A percentile compares a stretch with the other conserved stretches of the same genome.
Conservation (phyloP, 2,888 invertebrate genomes). For the Dendrolimus houi region DNA sequence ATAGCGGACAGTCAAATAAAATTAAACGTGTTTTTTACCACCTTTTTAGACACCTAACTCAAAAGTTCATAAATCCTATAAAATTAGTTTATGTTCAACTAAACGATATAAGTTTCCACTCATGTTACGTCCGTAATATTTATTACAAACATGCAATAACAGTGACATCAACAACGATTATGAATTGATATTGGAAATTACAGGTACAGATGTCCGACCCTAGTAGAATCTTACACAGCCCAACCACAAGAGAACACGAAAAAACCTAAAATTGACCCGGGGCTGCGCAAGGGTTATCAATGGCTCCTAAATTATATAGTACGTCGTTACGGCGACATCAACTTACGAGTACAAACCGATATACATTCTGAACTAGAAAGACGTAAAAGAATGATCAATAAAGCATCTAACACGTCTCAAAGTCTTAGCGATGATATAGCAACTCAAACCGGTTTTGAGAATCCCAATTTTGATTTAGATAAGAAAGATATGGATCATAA, state of each 20-base stretch:
- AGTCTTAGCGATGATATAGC: conserved; percentile 60
- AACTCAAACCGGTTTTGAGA: conserved; percentile 66
- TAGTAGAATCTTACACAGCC: conserved; percentile 85
- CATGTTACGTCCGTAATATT: too few species aligned
- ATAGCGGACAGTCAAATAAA: too few species aligned
- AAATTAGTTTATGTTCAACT: too few species aligned
- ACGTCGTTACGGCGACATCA: conserved; percentile 78
- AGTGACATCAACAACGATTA: too few species aligned
- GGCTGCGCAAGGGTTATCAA: conserved; percentile 80
- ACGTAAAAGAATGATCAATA: conserved; percentile 51
- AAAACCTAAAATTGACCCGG: conserved; percentile 78
- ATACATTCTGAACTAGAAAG: conserved; percentile 73
- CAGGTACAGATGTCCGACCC: conserved; percentile 84
- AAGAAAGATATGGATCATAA: conserved; percentile 28
- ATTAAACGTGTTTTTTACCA: too few species aligned
- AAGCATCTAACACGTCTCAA: conserved; percentile 49
- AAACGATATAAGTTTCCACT: too few species aligned
- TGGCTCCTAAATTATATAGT: conserved; percentile 85
- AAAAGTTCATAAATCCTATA: too few species aligned
- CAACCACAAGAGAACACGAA: conserved; percentile 35
- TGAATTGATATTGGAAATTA: conserved; percentile 3
- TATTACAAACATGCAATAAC: too few species aligned
- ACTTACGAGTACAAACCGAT: conserved; percentile 80
- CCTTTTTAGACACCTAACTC: too few species aligned
- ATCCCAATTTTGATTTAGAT: conserved; percentile 51